Percentiles rank a stretch among this genome's conserved stretches.
phyloP scores from a whole-genome alignment of 2,113 vertebrate genomes.

The Eubucco bourcierii region DNA sequence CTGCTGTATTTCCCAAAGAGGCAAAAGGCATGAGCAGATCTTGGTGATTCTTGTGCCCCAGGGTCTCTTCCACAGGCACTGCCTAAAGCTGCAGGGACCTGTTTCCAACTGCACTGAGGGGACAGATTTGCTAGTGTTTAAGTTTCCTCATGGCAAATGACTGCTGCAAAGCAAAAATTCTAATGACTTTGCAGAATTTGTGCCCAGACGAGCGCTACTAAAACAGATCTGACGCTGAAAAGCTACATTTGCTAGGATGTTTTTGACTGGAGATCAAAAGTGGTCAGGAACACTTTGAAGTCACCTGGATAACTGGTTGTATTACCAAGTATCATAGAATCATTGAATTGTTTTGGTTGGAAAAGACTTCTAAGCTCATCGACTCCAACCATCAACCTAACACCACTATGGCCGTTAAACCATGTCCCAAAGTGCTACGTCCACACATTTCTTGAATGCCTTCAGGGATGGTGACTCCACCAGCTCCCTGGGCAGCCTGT shows the following conservation, averaged over 20 bases:
- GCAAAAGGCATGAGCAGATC: background rate
- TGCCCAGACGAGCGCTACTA: background rate
- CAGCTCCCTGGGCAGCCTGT: too few species aligned
- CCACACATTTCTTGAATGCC: too few species aligned
- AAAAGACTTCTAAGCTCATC: too few species aligned
- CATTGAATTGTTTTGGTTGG: too few species aligned
- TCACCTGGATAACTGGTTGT: background rate
- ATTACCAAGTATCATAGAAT: background rate
- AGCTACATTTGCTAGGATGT: background rate
- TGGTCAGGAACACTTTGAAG: background rate
- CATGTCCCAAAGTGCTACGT: too few species aligned
- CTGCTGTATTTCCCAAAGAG: background rate
- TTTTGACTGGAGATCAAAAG: background rate
- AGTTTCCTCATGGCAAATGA: background rate
- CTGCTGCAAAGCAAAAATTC: background rate
- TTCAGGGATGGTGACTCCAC: too few species aligned
- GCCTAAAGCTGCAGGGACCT: background rate
- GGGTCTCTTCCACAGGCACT: fast-evolving
- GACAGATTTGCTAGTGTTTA: background rate
- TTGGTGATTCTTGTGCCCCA: background rate
- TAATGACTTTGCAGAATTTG: background rate
- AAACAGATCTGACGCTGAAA: background rate
- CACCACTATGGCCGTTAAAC: too few species aligned
- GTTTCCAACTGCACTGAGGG: background rate
- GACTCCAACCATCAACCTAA: too few species aligned